Evolutionary conservation across 2,888 invertebrate genomes (phyloP), one percentile per base, ranked within the genome.

Genomic region (Drosophila kambysellisi): DNA sequence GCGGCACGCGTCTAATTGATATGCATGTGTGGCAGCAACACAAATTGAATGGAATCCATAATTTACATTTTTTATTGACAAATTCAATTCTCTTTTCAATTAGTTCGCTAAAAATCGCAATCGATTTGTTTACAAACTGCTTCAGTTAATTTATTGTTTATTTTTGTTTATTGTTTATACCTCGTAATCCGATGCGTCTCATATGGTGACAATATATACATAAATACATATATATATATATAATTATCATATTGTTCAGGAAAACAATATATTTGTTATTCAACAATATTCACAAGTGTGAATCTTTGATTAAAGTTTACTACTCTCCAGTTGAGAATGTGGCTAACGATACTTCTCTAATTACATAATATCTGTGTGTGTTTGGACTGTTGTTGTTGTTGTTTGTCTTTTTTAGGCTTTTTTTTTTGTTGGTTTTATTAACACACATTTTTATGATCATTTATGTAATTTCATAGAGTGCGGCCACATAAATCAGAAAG

Each of bases 381-480:
- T 68, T 29, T 25, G 25, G 25, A n/a, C 25, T 25, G 39, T 43
- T 30, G 8, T 53, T 25, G 25, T 59, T 48, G 37, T n/a, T 35
- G 20, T 60, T 15, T 56, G n/a, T 58, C 32, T 25, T 41, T 25
- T 48, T 50, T 9, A 25, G 25, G 1, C 25, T 25, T 12, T 50
- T 17, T 20, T 37, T 17, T 46, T 59, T 46, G 66, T 43, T 74
- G 43, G 51, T 80, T 70, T 71, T 77, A 80, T 80, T 86, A 85
- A 80, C 85, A 88, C 78, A 83, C 86, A 76, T 70, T 88, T 86
- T 86, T 82, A 85, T 86, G 83, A 74, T 65, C 84, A 76, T 84
- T 86, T 88, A 86, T 86, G 87, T 88, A 87, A 86, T 87, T 84
- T 81, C 84, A 84, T 83, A 83, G 79, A 74, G 85, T 82, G 83